Evolutionary conservation across 2,888 invertebrate species (phyloP), one percentile per base, ranked within the genome.

Genomic region (Cryptops parisi): DNA sequence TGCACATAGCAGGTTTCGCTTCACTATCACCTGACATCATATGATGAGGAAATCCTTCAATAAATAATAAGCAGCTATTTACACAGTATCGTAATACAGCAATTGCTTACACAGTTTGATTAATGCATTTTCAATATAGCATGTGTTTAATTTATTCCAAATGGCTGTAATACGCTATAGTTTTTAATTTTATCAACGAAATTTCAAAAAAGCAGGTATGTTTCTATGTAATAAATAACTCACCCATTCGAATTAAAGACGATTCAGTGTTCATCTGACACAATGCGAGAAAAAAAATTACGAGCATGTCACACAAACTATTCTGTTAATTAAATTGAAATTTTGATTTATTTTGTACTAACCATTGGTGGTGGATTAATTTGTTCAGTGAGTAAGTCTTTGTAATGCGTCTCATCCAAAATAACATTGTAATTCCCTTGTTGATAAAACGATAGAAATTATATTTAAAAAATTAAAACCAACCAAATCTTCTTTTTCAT

Each of bases 181-280:
- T n/a, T n/a, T n/a, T n/a, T n/a, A n/a, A n/a, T n/a, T n/a, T n/a
- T n/a, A n/a, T n/a, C n/a, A n/a, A n/a, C n/a, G n/a, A n/a, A n/a
- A n/a, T n/a, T n/a, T n/a, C n/a, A n/a, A n/a, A n/a, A n/a, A n/a
- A n/a, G n/a, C n/a, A n/a, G n/a, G n/a, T n/a, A n/a, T n/a, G n/a
- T n/a, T n/a, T n/a, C n/a, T n/a, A n/a, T n/a, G n/a, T n/a, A n/a
- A n/a, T n/a, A n/a, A n/a, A n/a, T n/a, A n/a, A n/a, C 47, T 53
- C 25, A 45, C 94, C 96, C 93, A 96, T 96, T 76, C 90, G 87
- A 33, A 91, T 86, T 2, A 91, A 76, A 12, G 82, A 81, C n/a
- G 82, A 79, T 58, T 84, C 82, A 55, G 80, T 61, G 24, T 61
- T 63, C n/a, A 59, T 59, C 12, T 46, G 17, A 15, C 6, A 6